These are phyloP conservation scores for Sesia apiformis DNA, from an alignment of 2,888 invertebrate genomes.

Conservation along the genomic window DNA sequence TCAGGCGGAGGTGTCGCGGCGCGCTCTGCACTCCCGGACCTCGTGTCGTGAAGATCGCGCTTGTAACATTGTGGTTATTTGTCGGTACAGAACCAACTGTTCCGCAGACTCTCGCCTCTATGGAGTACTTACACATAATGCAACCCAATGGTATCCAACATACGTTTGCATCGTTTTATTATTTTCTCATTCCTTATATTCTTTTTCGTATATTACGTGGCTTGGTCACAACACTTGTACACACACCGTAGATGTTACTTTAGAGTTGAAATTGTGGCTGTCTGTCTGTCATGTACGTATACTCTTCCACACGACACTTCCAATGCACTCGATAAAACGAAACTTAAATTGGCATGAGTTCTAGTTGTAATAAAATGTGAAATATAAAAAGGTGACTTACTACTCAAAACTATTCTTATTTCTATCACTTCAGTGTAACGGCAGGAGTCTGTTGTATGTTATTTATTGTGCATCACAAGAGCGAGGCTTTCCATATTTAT, in stretches of 20 bases:
- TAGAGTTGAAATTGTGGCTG: slow-evolving; percentile 66
- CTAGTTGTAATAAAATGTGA: slow-evolving; percentile 24
- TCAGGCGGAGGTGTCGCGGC: slow-evolving; percentile 12
- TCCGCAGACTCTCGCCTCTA: slow-evolving; percentile 69
- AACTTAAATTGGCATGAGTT: slow-evolving; percentile 50
- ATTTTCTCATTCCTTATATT: slow-evolving; percentile 28
- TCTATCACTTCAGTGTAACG: slow-evolving; percentile 45
- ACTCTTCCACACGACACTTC: slow-evolving; percentile 32
- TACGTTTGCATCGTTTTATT: slow-evolving; percentile 49
- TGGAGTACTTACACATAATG: slow-evolving; percentile 71
- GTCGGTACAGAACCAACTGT: slow-evolving; percentile 70
- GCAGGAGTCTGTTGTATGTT: slow-evolving; percentile 41
- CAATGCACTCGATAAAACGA: slow-evolving; percentile 27
- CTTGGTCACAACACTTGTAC: slow-evolving; percentile 28
- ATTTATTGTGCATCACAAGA: slow-evolving; percentile 42
- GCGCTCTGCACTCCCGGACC: slow-evolving; percentile 5
- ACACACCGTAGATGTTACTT: slow-evolving; percentile 32
- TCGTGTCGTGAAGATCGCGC: slow-evolving; percentile 33
- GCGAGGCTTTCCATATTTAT: slow-evolving; percentile 58
- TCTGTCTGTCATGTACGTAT: slow-evolving; percentile 43
- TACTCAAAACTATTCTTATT: slow-evolving; percentile 77
- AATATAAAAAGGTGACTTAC: slow-evolving; percentile 78
- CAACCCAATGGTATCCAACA: slow-evolving; percentile 69
- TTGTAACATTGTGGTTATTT: slow-evolving; percentile 67
- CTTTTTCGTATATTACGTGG: slow-evolving; percentile 22